Evolutionary conservation across 1,140 invertebrate species (phyloP).

Genomic region (Radopholus similis): DNA sequence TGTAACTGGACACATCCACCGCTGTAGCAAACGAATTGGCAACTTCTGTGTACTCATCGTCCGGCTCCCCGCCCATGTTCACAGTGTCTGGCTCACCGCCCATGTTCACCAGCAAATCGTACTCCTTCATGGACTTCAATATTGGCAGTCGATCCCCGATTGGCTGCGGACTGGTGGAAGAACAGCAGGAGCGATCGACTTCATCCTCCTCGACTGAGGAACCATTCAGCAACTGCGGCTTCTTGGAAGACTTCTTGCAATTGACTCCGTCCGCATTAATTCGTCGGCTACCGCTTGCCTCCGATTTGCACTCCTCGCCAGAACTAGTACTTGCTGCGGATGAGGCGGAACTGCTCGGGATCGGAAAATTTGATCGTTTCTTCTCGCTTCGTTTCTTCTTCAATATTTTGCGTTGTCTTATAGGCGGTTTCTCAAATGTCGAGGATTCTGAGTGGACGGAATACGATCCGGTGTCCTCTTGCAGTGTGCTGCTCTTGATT

Average conservation of each 20-base stretch:
- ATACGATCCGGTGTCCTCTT: background rate
- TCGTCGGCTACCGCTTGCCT: background rate
- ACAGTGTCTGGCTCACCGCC: slow-evolving; percentile 39
- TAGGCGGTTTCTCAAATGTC: background rate
- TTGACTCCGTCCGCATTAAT: no score
- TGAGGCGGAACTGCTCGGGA: background rate
- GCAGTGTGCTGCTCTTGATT: no score
- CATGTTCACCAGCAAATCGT: slow-evolving; percentile 33
- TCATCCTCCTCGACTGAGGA: slow-evolving; percentile 30
- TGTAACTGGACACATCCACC: slow-evolving; percentile 13
- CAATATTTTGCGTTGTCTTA: background rate
- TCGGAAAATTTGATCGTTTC: background rate
- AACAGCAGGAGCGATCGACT: slow-evolving; percentile 6
- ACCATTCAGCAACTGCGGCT: background rate
- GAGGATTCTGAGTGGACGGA: background rate
- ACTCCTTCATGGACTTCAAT: background rate
- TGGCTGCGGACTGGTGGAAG: slow-evolving; percentile 30
- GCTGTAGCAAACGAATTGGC: background rate
- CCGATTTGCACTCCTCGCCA: background rate
- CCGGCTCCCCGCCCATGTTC: slow-evolving; percentile 39
- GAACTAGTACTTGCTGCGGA: background rate
- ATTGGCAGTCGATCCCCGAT: slow-evolving; percentile 17
- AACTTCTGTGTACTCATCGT: slow-evolving; percentile 12
- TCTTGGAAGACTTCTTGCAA: background rate
- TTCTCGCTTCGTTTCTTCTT: background rate